phyloP scores from a whole-genome alignment of 1,140 invertebrate species.

The Dreissena rostriformis region DNA sequence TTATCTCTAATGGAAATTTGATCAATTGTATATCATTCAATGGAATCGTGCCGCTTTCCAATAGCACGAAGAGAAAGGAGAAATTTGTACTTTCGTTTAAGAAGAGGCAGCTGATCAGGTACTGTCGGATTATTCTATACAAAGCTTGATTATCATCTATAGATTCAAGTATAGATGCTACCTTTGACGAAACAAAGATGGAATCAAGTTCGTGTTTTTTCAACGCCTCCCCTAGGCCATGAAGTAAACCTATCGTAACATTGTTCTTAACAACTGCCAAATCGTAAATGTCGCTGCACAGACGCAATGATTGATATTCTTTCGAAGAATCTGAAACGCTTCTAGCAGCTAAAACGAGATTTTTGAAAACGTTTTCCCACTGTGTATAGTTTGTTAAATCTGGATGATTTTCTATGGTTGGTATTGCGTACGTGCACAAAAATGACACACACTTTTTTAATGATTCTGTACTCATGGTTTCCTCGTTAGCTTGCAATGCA shows the following conservation, averaged over 20 bases:
- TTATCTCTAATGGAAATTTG: not conserved
- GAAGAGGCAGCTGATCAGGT: constrained; percentile 20
- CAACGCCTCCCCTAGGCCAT: constrained; percentile 1
- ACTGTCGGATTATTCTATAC: constrained; percentile 21
- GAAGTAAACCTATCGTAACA: not conserved
- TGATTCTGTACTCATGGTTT: not conserved
- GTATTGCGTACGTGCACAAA: not conserved
- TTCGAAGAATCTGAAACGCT: constrained; percentile 17
- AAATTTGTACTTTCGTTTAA: not conserved
- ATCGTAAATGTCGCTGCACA: constrained; percentile 31
- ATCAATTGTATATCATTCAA: constrained; percentile 12
- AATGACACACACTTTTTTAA: constrained; percentile 12
- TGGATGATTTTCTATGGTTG: not conserved
- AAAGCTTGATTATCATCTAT: not conserved
- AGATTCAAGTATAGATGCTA: not conserved
- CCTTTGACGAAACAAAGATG: not conserved
- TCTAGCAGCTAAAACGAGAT: constrained; percentile 3
- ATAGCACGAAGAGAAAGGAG: not conserved
- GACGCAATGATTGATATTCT: constrained; percentile 1
- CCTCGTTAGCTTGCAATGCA: not conserved
- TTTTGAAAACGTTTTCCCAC: constrained; percentile 6
- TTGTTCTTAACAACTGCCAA: not conserved
- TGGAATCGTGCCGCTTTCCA: not conserved
- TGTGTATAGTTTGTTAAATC: too few relatives aligned
- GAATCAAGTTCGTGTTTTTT: constrained; percentile 2